Evolutionary conservation across 2,888 invertebrate species (phyloP), one percentile per base, ranked within the genome.

Genomic region (Machimus atricapillus): DNA sequence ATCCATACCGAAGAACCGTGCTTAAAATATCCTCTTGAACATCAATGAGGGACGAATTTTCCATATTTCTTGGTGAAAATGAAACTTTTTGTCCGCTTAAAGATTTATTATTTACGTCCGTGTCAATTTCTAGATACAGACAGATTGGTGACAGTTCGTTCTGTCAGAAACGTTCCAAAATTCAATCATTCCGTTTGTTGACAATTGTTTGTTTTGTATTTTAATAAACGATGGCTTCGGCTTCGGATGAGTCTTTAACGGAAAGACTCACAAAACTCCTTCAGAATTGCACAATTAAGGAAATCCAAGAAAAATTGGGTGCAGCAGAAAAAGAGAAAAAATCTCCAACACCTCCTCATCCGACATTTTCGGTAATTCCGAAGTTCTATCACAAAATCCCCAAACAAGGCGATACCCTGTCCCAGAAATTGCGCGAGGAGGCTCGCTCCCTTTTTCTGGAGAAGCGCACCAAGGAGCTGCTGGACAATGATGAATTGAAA

Each of bases 401-500:
- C 0, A 94, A 95, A 85, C 96, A 95, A 89, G 97, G 97, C 90
- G 93, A 82, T 37, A 37, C 95, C 7, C 90, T 98, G 4, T 94
- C 96, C 1, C 96, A 96, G 90, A 97, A 97, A 92, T 92, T 98
- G 73, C 94, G 97, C 87, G 98, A 98, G 92, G 98, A 98, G 92
- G 96, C 98, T 0, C 94, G 98, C 90, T 97, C 97, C 2, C 94
- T 97, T 88, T 97, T 98, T 91, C 92, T 98, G 78, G 97, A 98
- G 92, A 95, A 97, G 91, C 95, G 96, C 90, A 97, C 97, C 88
- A 94, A 96, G 90, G 96, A 97, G 90, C 93, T 98, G 43, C 92
- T 98, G 34, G 97, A 97, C 91, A 97, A 97, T 91, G 96, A 96
- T 90, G 98, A 99, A 92, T 92, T 98, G 83, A 96, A 96, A 92